Conservation (phyloP, 1,140 invertebrate species). For the Archivesica marissinica region DNA sequence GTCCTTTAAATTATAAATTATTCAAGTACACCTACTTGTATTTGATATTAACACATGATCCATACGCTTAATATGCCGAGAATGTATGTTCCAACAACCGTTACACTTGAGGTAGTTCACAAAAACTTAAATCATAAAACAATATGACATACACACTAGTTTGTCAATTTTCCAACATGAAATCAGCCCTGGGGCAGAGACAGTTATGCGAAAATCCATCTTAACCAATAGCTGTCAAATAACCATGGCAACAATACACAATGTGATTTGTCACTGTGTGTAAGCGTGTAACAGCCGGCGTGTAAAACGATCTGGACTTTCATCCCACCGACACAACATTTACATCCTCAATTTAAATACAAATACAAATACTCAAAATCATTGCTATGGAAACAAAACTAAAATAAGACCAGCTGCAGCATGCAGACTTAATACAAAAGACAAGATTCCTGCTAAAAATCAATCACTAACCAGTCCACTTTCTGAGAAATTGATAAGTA, state of each 20-base stretch:
- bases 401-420: constrained; percentile 48
- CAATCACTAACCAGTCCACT: constrained; percentile 12
- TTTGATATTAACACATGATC: neutral
- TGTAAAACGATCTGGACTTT: constrained; percentile 14
- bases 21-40: neutral
- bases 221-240: constrained; percentile 61
- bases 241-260: constrained; percentile 51
- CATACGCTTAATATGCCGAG: neutral
- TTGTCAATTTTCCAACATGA: constrained; percentile 40
- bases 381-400: constrained; percentile 40
- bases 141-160: neutral
- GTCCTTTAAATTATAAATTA: too few relatives aligned
- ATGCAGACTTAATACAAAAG: constrained; percentile 27
- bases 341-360: constrained; percentile 38
- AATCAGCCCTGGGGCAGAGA: constrained; percentile 45
- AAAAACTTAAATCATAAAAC: neutral
- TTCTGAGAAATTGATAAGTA: constrained; percentile 19
- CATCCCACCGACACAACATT: constrained; percentile 19
- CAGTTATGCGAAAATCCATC: constrained; percentile 42
- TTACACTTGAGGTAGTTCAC: neutral
- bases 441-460: constrained; percentile 9
- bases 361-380: constrained; percentile 38
- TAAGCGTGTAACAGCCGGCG: constrained; percentile 56
- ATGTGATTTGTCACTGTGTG: constrained; percentile 46
- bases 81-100: neutral